Percentiles rank a stretch among this genome's conserved stretches.
Conservation (phyloP, 2,888 invertebrate genomes). For the Noctua janthe region DNA sequence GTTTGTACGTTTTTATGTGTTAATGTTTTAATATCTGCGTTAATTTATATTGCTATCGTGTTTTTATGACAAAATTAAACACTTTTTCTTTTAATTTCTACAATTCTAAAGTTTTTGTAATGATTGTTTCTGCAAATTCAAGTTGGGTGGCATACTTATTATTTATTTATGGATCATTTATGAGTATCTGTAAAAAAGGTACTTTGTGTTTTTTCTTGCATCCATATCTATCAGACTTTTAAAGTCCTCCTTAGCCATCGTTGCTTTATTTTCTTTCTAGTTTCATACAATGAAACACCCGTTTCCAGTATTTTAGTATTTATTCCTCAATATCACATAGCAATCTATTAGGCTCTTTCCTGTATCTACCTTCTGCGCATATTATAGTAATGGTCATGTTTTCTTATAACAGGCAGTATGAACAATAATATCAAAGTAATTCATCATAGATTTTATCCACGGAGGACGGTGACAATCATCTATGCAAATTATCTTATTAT, state of each 20-base stretch:
- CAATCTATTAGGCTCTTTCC: not conserved
- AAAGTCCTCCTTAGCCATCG: not conserved
- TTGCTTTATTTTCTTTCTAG: not conserved
- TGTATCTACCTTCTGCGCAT: not conserved
- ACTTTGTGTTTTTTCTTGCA: not conserved
- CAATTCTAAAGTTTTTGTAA: slow-evolving; percentile 3
- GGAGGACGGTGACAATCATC: slow-evolving; percentile 49
- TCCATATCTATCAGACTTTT: not conserved
- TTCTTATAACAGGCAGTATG: not conserved
- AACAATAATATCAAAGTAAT: slow-evolving; percentile 22
- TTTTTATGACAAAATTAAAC: slow-evolving; percentile 1
- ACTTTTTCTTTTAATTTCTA: not conserved
- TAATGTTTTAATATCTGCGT: slow-evolving; percentile 54
- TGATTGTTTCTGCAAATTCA: slow-evolving; percentile 2
- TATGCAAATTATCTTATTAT: slow-evolving; percentile 62
- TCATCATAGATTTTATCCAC: slow-evolving; percentile 40
- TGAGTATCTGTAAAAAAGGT: not conserved
- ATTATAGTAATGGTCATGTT: not conserved
- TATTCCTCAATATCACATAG: not conserved
- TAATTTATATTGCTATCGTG: slow-evolving; percentile 40
- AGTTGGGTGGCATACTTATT: slow-evolving; percentile 1
- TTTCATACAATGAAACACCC: not conserved
- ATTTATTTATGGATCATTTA: not conserved
- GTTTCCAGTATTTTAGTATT: not conserved
- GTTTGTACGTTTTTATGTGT: slow-evolving; percentile 53